Evolutionary conservation across 92 coral and sea anemone species (phyloP).

Genomic region (Plumapathes pennacea): DNA sequence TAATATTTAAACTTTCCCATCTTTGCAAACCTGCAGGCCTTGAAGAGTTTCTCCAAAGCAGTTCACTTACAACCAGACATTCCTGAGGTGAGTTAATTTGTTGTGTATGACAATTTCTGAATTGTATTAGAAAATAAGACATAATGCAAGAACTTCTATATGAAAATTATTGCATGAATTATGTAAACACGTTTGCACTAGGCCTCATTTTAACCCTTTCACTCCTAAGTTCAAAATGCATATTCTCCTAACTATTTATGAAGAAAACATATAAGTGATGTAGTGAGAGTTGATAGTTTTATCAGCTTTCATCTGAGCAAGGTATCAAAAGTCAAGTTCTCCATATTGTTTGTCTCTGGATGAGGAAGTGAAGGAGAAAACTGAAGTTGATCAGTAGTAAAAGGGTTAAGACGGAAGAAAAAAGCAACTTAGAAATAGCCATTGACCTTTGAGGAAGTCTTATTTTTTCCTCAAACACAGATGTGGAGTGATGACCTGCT

Average conservation of each 20-base stretch:
- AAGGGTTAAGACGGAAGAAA: too few species aligned
- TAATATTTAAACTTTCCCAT: not conserved
- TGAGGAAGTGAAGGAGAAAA: too few species aligned
- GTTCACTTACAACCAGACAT: slow-evolving; percentile 79
- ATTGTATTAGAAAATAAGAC: too few species aligned
- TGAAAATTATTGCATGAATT: not conserved
- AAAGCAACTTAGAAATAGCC: too few species aligned
- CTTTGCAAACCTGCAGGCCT: slow-evolving; percentile 79
- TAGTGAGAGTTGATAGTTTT: too few species aligned
- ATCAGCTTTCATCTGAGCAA: too few species aligned
- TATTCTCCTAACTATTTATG: not conserved
- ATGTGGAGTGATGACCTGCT: slow-evolving; percentile 67
- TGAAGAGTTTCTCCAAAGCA: slow-evolving; percentile 82
- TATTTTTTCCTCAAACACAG: slow-evolving; percentile 7
- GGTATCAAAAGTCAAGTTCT: too few species aligned
- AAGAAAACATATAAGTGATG: too few species aligned
- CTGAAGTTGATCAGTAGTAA: too few species aligned
- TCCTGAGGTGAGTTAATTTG: slow-evolving; percentile 56
- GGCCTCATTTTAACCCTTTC: not conserved
- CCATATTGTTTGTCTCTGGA: too few species aligned
- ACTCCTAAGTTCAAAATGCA: not conserved
- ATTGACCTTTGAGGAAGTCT: not conserved
- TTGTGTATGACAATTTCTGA: too few species aligned
- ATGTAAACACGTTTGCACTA: not conserved
- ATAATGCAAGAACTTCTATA: too few species aligned